Evolutionary conservation across 2,888 invertebrate species (phyloP), one percentile per base, ranked within the genome.

Genomic region (Omphaloscelis lunosa): DNA sequence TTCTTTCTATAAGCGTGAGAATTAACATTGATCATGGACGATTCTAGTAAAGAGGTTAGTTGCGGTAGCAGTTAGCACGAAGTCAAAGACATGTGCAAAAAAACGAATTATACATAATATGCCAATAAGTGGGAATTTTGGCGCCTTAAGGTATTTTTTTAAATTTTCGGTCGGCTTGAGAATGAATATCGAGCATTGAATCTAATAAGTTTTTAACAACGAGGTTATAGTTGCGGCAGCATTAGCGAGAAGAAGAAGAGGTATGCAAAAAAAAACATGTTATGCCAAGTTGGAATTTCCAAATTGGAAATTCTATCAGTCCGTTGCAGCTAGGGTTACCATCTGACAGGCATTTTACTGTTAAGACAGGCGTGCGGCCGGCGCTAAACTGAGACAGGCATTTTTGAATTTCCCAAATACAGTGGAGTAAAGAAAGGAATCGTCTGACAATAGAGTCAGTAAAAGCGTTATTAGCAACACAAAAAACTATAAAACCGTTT

Each of bases 131-230:
- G n/a, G n/a, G n/a, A 39, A 39, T 17, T n/a, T n/a, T n/a, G n/a
- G n/a, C n/a, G n/a, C n/a, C n/a, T n/a, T n/a, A n/a, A n/a, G n/a
- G n/a, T n/a, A n/a, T n/a, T 39, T 23, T 62, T 6, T 29, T 62
- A 4, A 1, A n/a, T n/a, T 5, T 15, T 15, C 8, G 34, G 39
- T n/a, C 8, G n/a, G 8, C 8, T 8, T 34, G 67, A n/a, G 23
- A 53, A 51, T 34, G 2, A 67, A 34, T 34, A 34, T n/a, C 67
- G 29, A 67, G n/a, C 9, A 15, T 34, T 51, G 17, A 34, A 7
- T 29, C 29, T 77, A 53, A 72, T 72, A 85, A 53, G 48, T 58
- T 82, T 72, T 63, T 12, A 45, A 62, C 23, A 41, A 73, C 11
- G n/a, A 45, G 6, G 17, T 85, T 71, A n/a, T n/a, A 68, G 61